phyloP scores from a whole-genome alignment of 2,888 invertebrate genomes.

The Crepidodera aurea region DNA sequence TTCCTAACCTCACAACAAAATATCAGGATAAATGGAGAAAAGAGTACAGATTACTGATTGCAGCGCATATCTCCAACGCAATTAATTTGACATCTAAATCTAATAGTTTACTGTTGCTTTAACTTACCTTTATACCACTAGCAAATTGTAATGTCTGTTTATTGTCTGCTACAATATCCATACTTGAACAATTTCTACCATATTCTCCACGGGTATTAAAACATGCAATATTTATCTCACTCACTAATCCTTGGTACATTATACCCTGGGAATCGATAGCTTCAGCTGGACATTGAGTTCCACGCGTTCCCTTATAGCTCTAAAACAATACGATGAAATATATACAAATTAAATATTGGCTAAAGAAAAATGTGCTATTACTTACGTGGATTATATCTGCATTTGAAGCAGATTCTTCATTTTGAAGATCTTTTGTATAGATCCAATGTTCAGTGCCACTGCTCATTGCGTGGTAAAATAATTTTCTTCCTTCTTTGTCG shows the following conservation, averaged over 20 bases:
- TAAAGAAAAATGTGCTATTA: conserved; percentile 7
- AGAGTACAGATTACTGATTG: too few species aligned
- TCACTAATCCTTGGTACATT: conserved; percentile 74
- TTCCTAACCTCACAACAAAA: too few species aligned
- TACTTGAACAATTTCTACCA: conserved; percentile 65
- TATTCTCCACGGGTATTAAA: conserved; percentile 76
- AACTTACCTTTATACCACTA: conserved; percentile 71
- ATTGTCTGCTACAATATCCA: conserved; percentile 67
- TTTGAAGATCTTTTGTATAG: conserved; percentile 68
- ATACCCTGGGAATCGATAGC: conserved; percentile 76
- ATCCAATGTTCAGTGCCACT: conserved; percentile 73
- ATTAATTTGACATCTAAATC: too few species aligned
- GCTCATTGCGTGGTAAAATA: conserved; percentile 77
- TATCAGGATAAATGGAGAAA: too few species aligned
- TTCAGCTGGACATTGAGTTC: conserved; percentile 75
- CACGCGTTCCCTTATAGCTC: conserved; percentile 66
- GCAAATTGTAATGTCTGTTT: conserved; percentile 73
- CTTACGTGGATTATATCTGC: conserved; percentile 64
- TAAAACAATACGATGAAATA: conserved; percentile 28
- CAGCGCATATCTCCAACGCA: too few species aligned
- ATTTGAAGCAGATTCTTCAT: conserved; percentile 57
- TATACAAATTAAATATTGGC: too few species aligned
- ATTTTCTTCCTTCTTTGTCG: conserved; percentile 64
- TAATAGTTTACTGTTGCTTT: too few species aligned
- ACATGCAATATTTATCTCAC: conserved; percentile 74